Base-by-base conservation (phyloP, 2,888 invertebrate species). In the Oscheius sp. region DNA sequence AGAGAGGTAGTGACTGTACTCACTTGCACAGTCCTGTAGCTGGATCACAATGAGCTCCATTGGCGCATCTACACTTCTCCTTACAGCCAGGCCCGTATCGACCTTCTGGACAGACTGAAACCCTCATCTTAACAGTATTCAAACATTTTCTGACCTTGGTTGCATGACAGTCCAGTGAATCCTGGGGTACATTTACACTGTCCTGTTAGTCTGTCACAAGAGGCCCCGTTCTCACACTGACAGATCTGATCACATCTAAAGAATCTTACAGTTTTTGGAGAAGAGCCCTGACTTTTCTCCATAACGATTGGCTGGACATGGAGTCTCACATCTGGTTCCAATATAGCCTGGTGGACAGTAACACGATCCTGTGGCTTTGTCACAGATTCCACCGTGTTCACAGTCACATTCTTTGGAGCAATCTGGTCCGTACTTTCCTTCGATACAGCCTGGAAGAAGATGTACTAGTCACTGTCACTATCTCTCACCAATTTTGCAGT, bases 281-380 rank as follows among this genome's bases (percentile, higher is more conserved):
- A n/a, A 9, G 33, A 32, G 4, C 4, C 3, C 29, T 42, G 57
- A 85, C 85, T 80, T 81, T 55, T 83, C 79, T 33, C 88, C 88
- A 68, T 77, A 88, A 42, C 86, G 74, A 75, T 85, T 79, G 10
- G 74, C 50, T 2, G 84, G 85, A 73, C 89, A 89, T 0, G 81
- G 53, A 3, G 87, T 85, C 79, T 91, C 90, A 84, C 91, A 91
- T 0, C 84, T 79, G 0, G 86, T 83, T 33, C 88, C 88, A 42
- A 88, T 80, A 72, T 84, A 87, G 2, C 84, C 85, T 0, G 85
- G 80, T 0, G 93, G 92, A 90, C 96, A 96, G 51, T 57, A 2
- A 51, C 96, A 96, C 1, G 89, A 89, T 0, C 91, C 91, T 32
- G 90, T 68, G 2, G 55, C 65, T 32, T 73, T 73, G 58, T 80